Evolutionary conservation across 2,888 invertebrate species (phyloP).

Genomic region (Xanthia togata): DNA sequence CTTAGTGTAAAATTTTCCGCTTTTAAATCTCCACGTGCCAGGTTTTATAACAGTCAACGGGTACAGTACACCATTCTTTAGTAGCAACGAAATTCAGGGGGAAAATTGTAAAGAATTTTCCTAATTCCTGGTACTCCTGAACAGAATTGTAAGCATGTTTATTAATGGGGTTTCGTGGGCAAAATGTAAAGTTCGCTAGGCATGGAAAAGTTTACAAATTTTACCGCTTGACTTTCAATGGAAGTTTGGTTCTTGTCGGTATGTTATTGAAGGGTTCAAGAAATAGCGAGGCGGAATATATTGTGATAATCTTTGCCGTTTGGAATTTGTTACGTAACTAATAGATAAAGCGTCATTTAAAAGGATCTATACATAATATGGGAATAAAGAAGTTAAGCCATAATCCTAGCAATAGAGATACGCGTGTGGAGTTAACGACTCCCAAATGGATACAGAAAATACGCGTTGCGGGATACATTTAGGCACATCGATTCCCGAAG

Average conservation of each 20-base stretch:
- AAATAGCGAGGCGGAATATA: not conserved
- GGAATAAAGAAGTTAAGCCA: not conserved
- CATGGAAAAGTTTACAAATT: conserved; percentile 25
- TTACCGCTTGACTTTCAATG: conserved; percentile 1
- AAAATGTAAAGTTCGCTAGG: conserved; percentile 22
- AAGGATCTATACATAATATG: no score
- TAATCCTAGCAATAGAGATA: not conserved
- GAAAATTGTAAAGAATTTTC: conserved; percentile 10
- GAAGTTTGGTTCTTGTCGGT: conserved; percentile 6
- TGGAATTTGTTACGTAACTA: not conserved
- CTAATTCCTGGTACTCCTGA: not conserved
- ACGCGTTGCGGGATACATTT: not conserved
- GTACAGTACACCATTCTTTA: not conserved
- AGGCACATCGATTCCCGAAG: no score
- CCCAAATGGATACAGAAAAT: not conserved
- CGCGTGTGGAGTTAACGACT: no score
- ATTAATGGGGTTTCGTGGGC: conserved; percentile 10
- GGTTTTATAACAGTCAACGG: not conserved
- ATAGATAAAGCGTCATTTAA: not conserved
- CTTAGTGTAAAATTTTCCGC: not conserved
- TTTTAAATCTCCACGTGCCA: conserved; percentile 13
- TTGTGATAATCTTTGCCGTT: not conserved
- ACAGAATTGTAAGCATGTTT: conserved; percentile 22
- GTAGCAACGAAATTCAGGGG: not conserved
- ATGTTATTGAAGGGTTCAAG: not conserved